Conservation (phyloP, 2,797 vertebrate species). For the Galago senegalensis region DNA sequence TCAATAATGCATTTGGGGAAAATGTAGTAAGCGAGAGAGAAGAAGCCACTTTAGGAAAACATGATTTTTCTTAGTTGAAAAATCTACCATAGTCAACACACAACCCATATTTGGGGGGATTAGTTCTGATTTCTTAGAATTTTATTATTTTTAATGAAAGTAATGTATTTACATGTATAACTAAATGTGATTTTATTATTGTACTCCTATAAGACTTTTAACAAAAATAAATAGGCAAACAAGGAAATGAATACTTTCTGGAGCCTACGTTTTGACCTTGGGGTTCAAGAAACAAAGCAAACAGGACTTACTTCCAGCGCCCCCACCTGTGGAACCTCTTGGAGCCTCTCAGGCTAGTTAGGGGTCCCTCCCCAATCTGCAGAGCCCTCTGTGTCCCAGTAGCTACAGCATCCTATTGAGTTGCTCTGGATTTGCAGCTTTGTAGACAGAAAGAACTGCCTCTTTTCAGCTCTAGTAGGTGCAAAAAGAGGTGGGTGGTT, state of each 20-base stretch:
- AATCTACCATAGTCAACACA: not conserved
- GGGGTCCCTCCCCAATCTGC: not conserved
- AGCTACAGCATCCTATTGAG: not conserved
- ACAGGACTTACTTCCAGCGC: not conserved
- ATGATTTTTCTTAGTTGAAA: not conserved
- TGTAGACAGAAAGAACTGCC: not conserved
- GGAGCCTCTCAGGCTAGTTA: not conserved
- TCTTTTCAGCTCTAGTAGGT: not conserved
- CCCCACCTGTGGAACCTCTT: not conserved
- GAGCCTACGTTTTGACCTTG: not conserved
- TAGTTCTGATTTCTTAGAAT: conserved; percentile 19
- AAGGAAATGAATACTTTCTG: conserved; percentile 46
- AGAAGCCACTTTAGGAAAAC: conserved; percentile 28
- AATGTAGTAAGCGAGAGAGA: conserved; percentile 42
- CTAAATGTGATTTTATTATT: conserved; percentile 29
- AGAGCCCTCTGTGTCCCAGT: not conserved
- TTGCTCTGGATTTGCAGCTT: conserved; percentile 5
- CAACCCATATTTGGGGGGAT: not conserved
- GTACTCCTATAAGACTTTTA: not conserved
- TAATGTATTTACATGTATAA: not conserved
- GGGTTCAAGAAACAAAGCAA: conserved; percentile 30
- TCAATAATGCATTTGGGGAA: not conserved
- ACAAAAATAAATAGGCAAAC: conserved; percentile 35
- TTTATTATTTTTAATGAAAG: conserved; percentile 39
- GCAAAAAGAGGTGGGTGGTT: not conserved